Evolutionary conservation across 1,140 invertebrate species (phyloP).

Genomic region (Globodera ellingtonae): DNA sequence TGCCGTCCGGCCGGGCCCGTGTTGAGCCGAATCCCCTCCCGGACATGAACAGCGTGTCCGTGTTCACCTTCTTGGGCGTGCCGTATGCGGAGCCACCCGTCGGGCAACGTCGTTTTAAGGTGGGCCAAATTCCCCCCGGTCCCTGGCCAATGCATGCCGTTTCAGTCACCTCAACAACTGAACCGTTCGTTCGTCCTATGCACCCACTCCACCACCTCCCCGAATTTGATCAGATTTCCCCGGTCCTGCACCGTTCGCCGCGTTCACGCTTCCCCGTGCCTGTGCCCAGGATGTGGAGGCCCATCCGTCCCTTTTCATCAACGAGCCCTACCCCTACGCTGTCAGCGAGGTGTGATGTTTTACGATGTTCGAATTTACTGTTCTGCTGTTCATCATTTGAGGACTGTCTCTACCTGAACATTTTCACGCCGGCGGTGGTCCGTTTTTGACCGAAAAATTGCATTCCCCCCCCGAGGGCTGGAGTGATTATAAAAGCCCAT

Average conservation of each 20-base stretch:
- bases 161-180: constrained; percentile 19
- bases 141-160: too few species aligned
- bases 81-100: constrained; percentile 76
- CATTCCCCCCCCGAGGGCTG: constrained; percentile 73
- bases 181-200: background rate
- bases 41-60: constrained; percentile 53
- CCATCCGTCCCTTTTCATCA: constrained; percentile 48
- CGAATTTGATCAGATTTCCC: constrained; percentile 40
- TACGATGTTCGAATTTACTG: background rate
- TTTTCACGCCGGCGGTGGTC: constrained; percentile 73
- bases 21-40: constrained; percentile 58
- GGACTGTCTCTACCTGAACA: constrained; percentile 74
- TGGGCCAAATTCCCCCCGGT: constrained; percentile 11
- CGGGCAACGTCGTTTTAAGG: constrained; percentile 72
- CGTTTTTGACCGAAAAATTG: constrained; percentile 66
- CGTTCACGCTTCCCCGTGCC: constrained; percentile 43
- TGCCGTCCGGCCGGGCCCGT: constrained; percentile 38
- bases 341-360: constrained; percentile 35
- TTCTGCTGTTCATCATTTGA: constrained; percentile 24
- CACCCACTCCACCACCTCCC: background rate
- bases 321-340: constrained; percentile 55
- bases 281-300: constrained; percentile 61
- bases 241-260: constrained; percentile 51
- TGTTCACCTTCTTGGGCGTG: constrained; percentile 72
- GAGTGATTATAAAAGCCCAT: constrained; percentile 69